Evolutionary conservation across 1,140 invertebrate genomes (phyloP), one percentile per base, ranked within the genome.

Genomic region (Harpegnathos saltator): DNA sequence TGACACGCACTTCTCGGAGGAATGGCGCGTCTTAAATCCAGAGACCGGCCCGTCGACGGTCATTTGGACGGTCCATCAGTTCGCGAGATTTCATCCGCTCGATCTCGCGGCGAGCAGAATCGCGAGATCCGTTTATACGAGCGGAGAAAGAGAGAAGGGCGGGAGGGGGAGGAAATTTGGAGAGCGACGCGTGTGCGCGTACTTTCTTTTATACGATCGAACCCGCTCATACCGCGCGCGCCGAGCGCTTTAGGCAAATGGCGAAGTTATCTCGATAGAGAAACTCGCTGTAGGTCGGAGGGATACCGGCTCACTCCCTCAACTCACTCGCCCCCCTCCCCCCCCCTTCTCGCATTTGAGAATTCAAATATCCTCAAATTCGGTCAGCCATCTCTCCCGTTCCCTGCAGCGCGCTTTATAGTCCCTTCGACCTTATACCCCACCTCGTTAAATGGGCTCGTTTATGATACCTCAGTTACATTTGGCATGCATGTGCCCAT

Each of bases 401-500:
- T 38, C 14, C 54, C 48, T 29, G 33, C 19, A 38, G 11, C 61
- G 58, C 63, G 61, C 72, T 77, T 84, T 72, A 86, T 74, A 86
- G 84, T 29, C 83, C 58, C 11, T 33, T 62, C 69, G 56, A 58
- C n/a, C 54, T 72, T 84, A 85, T 83, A 83, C 77, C 33, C 38
- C 38, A 44, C 61, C 83, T 89, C 85, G 89, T 91, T 91, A 90
- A 89, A 84, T 74, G 85, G 81, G 56, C 65, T 59, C 78, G 68
- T 85, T 89, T 87, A 84, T 78, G 80, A 87, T 84, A 78, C 85
- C 74, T 85, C 85, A 82, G 80, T 87, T 85, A 87, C 75, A 88
- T 90, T 93, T 92, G 73, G 68, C 88, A 93, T 93, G 90, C 90
- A 93, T 92, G 91, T 71, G 85, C 83, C 88, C 89, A 93, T 93